Conservation (phyloP, 2,113 vertebrate species). For the Prietella phreatophila region DNA sequence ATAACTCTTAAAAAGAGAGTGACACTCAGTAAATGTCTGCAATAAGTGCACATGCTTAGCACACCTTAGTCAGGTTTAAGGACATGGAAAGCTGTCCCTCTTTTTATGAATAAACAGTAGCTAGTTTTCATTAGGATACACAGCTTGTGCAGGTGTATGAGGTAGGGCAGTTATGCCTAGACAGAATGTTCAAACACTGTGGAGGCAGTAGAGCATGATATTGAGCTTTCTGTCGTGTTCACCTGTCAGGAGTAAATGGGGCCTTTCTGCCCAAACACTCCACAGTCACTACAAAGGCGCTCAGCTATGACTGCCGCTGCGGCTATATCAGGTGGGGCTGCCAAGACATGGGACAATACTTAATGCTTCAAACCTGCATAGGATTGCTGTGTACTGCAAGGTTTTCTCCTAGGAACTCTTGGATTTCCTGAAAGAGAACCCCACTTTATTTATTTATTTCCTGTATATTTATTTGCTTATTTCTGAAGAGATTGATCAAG, state of each 20-base stretch:
- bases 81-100: neutral
- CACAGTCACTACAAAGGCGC: constrained; percentile 23
- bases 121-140: constrained; percentile 3
- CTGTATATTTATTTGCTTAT: neutral
- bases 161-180: constrained; percentile 12
- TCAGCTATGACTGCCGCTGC: constrained; percentile 43
- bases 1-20: neutral
- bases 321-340: constrained; percentile 45
- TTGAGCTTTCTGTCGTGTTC: constrained; percentile 51
- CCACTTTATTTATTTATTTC: neutral
- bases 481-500: neutral
- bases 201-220: constrained; percentile 48
- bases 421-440: neutral
- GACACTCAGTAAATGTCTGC: neutral
- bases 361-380: constrained; percentile 20
- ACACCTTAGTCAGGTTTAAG: neutral
- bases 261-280: constrained; percentile 45
- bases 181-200: constrained; percentile 42
- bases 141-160: constrained; percentile 12
- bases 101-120: constrained; percentile 2
- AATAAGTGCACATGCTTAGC: neutral
- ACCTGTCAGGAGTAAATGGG: constrained; percentile 52
- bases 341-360: constrained; percentile 30
- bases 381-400: no score
- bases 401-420: neutral